Evolutionary conservation across 2,888 invertebrate species (phyloP), one percentile per base, ranked within the genome.

Genomic region (Drosophila melanosoma): DNA sequence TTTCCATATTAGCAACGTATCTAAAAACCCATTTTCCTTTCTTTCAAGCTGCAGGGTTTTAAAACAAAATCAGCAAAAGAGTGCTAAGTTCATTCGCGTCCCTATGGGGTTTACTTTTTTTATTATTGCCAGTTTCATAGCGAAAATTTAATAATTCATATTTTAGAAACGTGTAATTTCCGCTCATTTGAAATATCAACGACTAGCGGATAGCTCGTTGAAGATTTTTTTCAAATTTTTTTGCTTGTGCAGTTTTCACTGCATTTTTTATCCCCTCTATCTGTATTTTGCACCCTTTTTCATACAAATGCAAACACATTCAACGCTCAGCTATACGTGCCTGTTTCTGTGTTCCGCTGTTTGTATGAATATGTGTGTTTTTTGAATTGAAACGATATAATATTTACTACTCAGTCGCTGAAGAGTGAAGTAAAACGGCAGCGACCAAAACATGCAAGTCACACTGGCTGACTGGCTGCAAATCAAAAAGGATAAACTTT

Each of bases 401-500:
- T 88, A 90, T 89, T 86, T 81, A 90, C 89, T 76, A 77, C 73
- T 86, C 75, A 59, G 74, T 70, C 61, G 77, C 57, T 66, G 70
- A 49, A 69, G 62, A 76, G 80, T 64, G 69, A 77, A 80, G 71
- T 64, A 78, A 67, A 70, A 53, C 64, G 60, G 77, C 62, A 60
- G 59, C 60, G 62, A 74, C 75, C 66, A 57, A 63, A 69, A 87
- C 78, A 81, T 69, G 76, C 66, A 66, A 75, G 26, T 49, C 49
- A 17, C 49, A 26, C 49, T 12, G 29, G n/a, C 65, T 45, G 23
- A 42, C 65, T 66, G 67, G 71, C 72, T 81, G 79, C 84, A 89
- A 90, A 87, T 90, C 90, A 87, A 87, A 85, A 83, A 74, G 90
- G 87, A 87, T 87, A 90, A 87, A 89, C 89, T 87, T 77, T 76